Evolutionary conservation across 2,113 vertebrate genomes (phyloP), one percentile per base, ranked within the genome.

Genomic region (Otis tarda): DNA sequence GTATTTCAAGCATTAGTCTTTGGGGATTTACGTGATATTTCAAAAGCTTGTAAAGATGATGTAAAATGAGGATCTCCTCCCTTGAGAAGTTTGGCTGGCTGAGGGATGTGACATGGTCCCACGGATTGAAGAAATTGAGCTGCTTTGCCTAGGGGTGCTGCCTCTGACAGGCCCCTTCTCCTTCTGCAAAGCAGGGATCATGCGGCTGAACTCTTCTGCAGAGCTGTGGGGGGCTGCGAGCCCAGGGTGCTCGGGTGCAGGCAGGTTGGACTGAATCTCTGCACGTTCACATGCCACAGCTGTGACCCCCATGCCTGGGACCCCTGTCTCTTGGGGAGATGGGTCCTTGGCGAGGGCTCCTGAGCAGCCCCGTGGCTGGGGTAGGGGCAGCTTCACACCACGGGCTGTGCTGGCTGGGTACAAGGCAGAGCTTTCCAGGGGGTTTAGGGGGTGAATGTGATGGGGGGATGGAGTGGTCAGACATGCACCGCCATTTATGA

Each of bases 241-340:
- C 57, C 76, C 43, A 43, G 43, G 31, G 30, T 59, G 53, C 45
- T 30, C 23, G 1, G 0, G 16, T 12, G 14, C 63, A 19, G 45
- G 35, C 22, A 33, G 15, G 12, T 17, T 43, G 23, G 39, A 23
- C 11, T 25, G 60, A 84, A 74, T n/a, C 52, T 37, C 52, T 64
- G 31, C 39, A 61, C 35, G 25, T 69, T 76, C 53, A 27, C 12
- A 3, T 45, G 39, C 56, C 31, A 21, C 19, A 1, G 18, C 10
- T 59, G 35, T 22, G 9, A 37, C 9, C 37, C 37, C 37, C 37
- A 37, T 41, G 60, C 28, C 25, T 43, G 37, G 30, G 27, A 67
- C 3, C 28, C 35, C 31, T 1, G 0, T 13, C 24, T 12, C 11
- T n/a, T 1, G 3, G 43, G 39, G 13, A 65, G 33, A 8, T 1